Evolutionary conservation across 2,113 vertebrate genomes (phyloP), one percentile per base, ranked within the genome.

Genomic region (Camelus dromedarius): DNA sequence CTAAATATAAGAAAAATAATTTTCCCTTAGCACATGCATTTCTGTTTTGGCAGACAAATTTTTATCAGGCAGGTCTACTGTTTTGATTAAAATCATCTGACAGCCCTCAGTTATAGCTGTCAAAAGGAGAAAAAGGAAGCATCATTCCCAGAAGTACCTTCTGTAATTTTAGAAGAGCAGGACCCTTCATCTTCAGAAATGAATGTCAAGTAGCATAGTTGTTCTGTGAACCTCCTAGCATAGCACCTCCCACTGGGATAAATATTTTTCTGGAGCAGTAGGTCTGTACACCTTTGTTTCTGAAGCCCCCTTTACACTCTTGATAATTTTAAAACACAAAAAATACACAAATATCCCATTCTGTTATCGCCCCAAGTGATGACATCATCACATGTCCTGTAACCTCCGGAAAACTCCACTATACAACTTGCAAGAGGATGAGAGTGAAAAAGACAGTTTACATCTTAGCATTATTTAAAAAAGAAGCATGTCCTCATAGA

Each of bases 61-160:
- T 92, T 89, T 87, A 94, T 35, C 69, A 89, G 67, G 2, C 9
- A 60, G 3, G 35, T 79, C 76, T 42, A 52, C 10, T 11, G 1
- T 62, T 93, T 96, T 82, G 42, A 89, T 86, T 73, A 82, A 89
- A 91, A 82, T 89, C 35, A 82, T 69, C 60, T 73, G 77, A 2
- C 6, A 76, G 60, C 4, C 7, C 4, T 87, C 30, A 82, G 67
- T 46, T 83, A 87, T 42, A 83, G 18, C 24, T 80, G 3, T 13
- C 6, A 62, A 6, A 38, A 26, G 19, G 24, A 75, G 15, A 67
- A 90, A 87, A 56, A 4, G 66, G 56, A 67, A 64, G 22, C 28
- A 56, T 42, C 4, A 50, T 80, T 87, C 6, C 52, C 67, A 1
- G 1, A 72, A 56, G n/a, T 35, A 58, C 1, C 19, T 81, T 72